Conservation (phyloP, 2,888 invertebrate species). For the Aphodius sticticus region DNA sequence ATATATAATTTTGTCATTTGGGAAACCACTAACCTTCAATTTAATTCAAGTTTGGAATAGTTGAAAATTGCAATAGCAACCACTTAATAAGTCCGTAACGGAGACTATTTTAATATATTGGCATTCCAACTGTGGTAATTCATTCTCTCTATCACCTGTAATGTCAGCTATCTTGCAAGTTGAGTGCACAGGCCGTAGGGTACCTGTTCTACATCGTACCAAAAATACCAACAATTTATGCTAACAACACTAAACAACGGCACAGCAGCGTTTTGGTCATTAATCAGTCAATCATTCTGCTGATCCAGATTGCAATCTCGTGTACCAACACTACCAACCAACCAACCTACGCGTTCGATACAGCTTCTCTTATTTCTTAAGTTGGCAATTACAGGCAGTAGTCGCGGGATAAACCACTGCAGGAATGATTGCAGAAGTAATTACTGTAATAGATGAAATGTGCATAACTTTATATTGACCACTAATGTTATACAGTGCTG, state of each 20-base stretch:
- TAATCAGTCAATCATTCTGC: constrained; percentile 27
- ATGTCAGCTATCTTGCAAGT: background rate
- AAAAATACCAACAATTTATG: constrained; percentile 19
- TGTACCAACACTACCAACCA: background rate
- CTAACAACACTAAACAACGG: constrained; percentile 16
- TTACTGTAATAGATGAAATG: background rate
- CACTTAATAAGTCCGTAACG: background rate
- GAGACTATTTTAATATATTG: background rate
- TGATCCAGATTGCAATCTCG: constrained; percentile 21
- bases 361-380: background rate
- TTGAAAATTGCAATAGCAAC: background rate
- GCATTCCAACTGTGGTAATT: background rate
- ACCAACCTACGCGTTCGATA: background rate
- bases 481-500: too few relatives aligned
- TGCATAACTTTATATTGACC: too few relatives aligned
- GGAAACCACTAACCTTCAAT: background rate
- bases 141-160: background rate
- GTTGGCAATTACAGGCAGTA: background rate
- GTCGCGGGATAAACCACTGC: background rate
- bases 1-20: background rate
- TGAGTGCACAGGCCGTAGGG: background rate
- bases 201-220: background rate
- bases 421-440: background rate
- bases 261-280: constrained; percentile 9
- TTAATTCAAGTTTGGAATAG: background rate